Base-by-base conservation (phyloP, 2,888 invertebrate genomes). In the Cheilosia impressa region DNA sequence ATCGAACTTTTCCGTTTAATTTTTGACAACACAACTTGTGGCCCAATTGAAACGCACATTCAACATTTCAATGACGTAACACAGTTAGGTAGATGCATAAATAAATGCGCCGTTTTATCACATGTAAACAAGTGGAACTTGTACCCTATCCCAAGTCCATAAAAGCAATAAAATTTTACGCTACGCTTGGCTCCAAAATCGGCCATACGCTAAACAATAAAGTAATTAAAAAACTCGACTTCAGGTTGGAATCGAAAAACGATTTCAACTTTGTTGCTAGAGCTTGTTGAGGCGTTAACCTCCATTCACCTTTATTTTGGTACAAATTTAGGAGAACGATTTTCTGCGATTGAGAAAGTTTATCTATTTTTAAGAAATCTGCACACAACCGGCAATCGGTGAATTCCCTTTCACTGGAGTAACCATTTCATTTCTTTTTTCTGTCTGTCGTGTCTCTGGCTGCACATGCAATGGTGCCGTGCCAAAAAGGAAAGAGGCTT, bases 361-460 rank as follows among this genome's bases (percentile, higher is more conserved):
- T 19, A 52, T 53, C 53, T 52, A 22, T 15, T 52, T 52, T 34
- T 57, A 5, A 57, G 50, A 31, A 47, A 34, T 17, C 63, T 27
- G 19, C 31, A 31, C 13, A 13, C 43, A 45, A 50, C 27, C 55
- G 19, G 31, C 31, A 31, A 31, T 31, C 31, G 27, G 24, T 53
- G 68, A 24, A 57, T 60, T 63, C 77, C 77, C 82, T 83, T 83
- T 83, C 82, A 83, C 82, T 83, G 55, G 41, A 52, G 63, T 27
- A 38, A n/a, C n/a, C 55, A 22, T 53, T 50, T 50, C n/a, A 45
- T 27, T 53, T 31, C 7, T 24, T 41, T 47, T 31, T 38, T 58
- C n/a, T n/a, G n/a, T 19, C 15, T 55, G 45, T 45, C 52, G 45
- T 65, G 31, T 27, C 55, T 19, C 55, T 65, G 19, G 38, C 50